Evolutionary conservation across 2,113 vertebrate genomes (phyloP), one percentile per base, ranked within the genome.

Genomic region (Oreocharis arfaki): DNA sequence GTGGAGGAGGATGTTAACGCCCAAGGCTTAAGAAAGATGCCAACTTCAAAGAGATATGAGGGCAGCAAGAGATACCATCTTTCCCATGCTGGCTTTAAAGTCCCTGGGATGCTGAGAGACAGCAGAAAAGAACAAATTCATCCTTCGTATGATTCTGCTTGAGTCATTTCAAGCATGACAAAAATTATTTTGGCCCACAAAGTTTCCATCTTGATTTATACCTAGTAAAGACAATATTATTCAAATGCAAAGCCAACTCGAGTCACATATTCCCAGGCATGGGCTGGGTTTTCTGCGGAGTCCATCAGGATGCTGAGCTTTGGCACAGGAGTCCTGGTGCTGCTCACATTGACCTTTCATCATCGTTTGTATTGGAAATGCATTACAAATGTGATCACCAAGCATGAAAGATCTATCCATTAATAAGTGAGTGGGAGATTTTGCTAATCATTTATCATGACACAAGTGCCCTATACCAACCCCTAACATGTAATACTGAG

Each of bases 281-380:
- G 11, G 41, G 30, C 5, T 52, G 8, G 21, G 35, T 19, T 68
- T 53, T 49, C 65, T 13, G 37, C 1, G 0, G 53, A 92, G 55
- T 57, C 50, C 55, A 22, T 61, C 24, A 53, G 64, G 60, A 77
- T 65, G 22, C 74, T 73, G 59, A 76, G 41, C 46, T 84, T 77
- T 73, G 67, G 50, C 50, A 44, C 27, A 61, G 2, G 9, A 84
- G 52, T 60, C 32, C 37, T 67, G 20, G n/a, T 65, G 26, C 64
- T 81, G 68, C n/a, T 87, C 50, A 70, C 27, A 39, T 30, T 35
- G 78, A 39, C 4, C 2, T 69, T 77, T 68, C 44, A 60, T 39
- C 59, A 61, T n/a, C 0, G 0, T 33, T 44, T 49, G 5, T n/a
- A 49, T 8, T 68, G 42, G 16, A 56, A 57, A 21, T 22, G 14